Percentiles rank a stretch among this genome's conserved stretches.
These are phyloP conservation scores for Remorina albescens DNA, from an alignment of 2,797 vertebrate genomes.

Conservation along the genomic window DNA sequence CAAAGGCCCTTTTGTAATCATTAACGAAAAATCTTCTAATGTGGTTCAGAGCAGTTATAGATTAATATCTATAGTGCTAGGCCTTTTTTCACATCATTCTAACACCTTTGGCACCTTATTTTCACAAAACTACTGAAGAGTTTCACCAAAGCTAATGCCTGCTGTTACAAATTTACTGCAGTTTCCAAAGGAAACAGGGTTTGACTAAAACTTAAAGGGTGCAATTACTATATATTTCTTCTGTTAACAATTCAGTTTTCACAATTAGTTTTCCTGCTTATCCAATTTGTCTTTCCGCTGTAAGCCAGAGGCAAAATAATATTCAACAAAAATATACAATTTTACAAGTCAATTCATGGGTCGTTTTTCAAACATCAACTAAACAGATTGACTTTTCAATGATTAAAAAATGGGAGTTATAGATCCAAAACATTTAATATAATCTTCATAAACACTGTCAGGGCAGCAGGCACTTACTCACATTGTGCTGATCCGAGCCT, in stretches of 20 bases:
- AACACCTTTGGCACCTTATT: background rate
- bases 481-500: conserved; percentile 2
- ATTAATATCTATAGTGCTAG: background rate
- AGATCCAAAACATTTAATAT: background rate
- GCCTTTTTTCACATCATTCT: conserved; percentile 4
- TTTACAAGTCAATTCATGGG: background rate
- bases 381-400: background rate
- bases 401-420: background rate
- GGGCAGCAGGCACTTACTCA: conserved; percentile 5
- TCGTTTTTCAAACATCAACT: background rate
- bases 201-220: conserved; percentile 5
- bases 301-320: conserved; percentile 5
- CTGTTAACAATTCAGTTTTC: conserved; percentile 19
- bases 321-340: conserved; percentile 7
- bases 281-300: conserved; percentile 1
- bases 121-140: background rate
- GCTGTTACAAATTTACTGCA: background rate
- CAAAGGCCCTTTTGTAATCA: background rate
- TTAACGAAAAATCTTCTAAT: background rate
- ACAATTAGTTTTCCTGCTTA: conserved; percentile 3
- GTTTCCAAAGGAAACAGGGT: background rate
- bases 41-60: background rate
- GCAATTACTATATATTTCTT: background rate
- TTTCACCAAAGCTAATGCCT: background rate
- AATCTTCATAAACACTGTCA: conserved; percentile 5